Evolutionary conservation across 2,113 vertebrate species (phyloP).

Genomic region (Carollia perspicillata): DNA sequence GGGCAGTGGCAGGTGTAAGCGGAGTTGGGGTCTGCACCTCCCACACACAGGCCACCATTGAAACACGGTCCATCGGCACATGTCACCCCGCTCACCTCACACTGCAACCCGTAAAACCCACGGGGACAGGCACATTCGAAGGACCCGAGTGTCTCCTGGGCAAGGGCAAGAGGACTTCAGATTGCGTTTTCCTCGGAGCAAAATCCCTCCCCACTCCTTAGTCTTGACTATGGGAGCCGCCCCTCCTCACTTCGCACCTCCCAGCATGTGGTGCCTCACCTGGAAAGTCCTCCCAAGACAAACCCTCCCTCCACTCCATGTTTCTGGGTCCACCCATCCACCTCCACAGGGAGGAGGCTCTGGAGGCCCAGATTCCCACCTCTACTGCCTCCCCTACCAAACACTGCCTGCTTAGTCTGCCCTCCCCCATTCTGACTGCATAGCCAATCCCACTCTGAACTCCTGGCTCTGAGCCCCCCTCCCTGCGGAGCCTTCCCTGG

Average conservation of each 20-base stretch:
- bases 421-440: not conserved
- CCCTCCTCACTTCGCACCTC: not conserved
- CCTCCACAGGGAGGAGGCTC: not conserved
- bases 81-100: conserved; percentile 88
- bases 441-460: not conserved
- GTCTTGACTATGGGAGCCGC: not conserved
- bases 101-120: conserved; percentile 91
- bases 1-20: conserved; percentile 89
- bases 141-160: conserved; percentile 83
- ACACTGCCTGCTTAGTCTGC: not conserved
- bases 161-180: not conserved
- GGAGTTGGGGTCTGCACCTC: conserved; percentile 70
- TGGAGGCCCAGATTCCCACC: not conserved
- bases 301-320: fast-evolving
- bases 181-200: not conserved
- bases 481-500: not conserved
- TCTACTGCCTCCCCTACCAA: not conserved
- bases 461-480: not conserved
- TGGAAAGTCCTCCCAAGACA: not conserved
- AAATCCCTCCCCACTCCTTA: not conserved
- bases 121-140: conserved; percentile 89
- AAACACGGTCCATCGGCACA: conserved; percentile 91
- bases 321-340: not conserved
- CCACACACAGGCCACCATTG: conserved; percentile 88
- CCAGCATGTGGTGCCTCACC: no score